Conservation (phyloP, 1,140 invertebrate species). For the Asbolus verrucosus region DNA sequence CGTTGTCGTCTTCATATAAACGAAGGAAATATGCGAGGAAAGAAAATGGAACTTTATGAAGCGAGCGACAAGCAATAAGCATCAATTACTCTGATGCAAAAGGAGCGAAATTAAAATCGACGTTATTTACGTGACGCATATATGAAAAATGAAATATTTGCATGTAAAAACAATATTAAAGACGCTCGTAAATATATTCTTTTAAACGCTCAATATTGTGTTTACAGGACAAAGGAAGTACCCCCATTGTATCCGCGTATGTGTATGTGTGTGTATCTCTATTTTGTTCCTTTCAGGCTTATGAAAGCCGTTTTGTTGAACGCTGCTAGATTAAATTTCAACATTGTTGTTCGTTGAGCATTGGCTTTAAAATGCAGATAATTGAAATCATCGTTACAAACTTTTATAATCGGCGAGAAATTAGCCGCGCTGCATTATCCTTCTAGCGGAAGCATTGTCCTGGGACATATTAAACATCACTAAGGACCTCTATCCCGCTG, state of each 20-base stretch:
- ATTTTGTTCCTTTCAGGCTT: conserved; percentile 39
- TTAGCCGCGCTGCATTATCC: conserved; percentile 28
- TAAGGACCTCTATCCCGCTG: conserved; percentile 19
- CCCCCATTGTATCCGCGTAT: conserved; percentile 32
- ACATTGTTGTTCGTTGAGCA: conserved; percentile 40
- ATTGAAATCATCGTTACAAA: conserved; percentile 24
- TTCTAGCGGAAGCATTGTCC: not conserved
- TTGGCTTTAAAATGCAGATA: conserved; percentile 33
- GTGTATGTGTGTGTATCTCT: conserved; percentile 26
- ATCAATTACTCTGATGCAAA: conserved; percentile 36
- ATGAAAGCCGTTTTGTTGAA: conserved; percentile 43
- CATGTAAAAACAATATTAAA: conserved; percentile 44
- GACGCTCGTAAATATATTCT: conserved; percentile 40
- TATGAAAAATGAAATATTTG: conserved; percentile 43
- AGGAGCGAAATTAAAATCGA: conserved; percentile 34
- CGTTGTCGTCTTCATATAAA: too few relatives aligned
- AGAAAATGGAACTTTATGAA: conserved; percentile 16
- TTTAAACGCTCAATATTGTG: conserved; percentile 44
- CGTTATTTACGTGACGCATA: conserved; percentile 1
- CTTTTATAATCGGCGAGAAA: conserved; percentile 34
- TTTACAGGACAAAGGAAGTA: conserved; percentile 42
- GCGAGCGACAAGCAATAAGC: conserved; percentile 40
- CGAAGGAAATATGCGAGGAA: too few relatives aligned
- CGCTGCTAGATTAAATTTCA: conserved; percentile 43
- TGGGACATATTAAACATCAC: conserved; percentile 12